Conservation (phyloP, 2,888 invertebrate genomes). For the Arrhopalites spinosus region DNA sequence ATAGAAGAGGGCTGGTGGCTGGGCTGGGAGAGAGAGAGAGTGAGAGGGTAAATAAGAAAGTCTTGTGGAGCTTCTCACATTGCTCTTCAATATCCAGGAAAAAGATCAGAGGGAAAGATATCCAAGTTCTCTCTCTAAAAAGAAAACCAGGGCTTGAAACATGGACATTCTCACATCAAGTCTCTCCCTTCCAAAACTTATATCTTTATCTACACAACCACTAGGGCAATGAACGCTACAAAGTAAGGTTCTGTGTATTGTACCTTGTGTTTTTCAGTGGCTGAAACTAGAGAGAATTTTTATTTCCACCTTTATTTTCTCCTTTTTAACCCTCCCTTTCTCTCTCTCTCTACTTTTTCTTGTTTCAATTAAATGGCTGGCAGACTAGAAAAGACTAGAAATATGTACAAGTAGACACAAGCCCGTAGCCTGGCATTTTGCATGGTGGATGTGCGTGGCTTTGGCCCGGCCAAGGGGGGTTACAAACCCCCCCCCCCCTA, state of each 20-base stretch:
- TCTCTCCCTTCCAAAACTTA: neutral
- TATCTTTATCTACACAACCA: neutral
- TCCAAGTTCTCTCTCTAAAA: neutral
- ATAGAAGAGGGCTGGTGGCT: too few relatives aligned
- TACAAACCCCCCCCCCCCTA: too few relatives aligned
- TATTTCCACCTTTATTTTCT: constrained; percentile 1
- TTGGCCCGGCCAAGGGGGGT: too few relatives aligned
- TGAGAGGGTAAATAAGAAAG: neutral
- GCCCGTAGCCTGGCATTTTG: too few relatives aligned
- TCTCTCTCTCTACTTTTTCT: neutral
- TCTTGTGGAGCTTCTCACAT: neutral
- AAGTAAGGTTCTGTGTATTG: too few relatives aligned
- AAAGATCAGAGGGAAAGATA: constrained; percentile 2
- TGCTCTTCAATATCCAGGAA: constrained; percentile 1
- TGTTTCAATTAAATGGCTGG: neutral
- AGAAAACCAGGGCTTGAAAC: too few relatives aligned
- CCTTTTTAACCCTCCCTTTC: neutral
- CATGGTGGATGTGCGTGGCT: too few relatives aligned
- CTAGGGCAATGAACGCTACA: constrained; percentile 1
- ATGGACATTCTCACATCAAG: neutral
- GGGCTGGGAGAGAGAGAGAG: too few relatives aligned
- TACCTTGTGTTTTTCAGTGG: neutral
- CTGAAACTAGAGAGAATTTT: neutral
- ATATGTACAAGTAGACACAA: too few relatives aligned
- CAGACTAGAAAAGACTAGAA: neutral